Conservation (phyloP, 2,113 vertebrate genomes). For the Triplophysa dalaica region DNA sequence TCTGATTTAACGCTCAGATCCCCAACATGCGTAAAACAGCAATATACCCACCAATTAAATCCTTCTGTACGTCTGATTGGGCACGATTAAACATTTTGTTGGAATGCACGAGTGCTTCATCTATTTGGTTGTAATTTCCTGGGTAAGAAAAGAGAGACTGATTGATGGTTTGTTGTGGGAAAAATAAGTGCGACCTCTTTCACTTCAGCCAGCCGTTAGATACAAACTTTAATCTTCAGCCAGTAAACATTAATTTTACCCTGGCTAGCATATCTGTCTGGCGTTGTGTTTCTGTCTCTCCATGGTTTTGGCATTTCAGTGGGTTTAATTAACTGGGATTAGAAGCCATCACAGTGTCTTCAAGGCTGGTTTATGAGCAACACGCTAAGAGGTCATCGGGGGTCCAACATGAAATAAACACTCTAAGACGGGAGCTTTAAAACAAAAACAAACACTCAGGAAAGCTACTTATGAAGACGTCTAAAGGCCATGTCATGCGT, state of each 20-base stretch:
- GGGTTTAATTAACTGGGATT: constrained; percentile 47
- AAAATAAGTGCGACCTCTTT: constrained; percentile 37
- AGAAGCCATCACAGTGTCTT: constrained; percentile 30
- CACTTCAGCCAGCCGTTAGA: constrained; percentile 5
- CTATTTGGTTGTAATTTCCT: constrained; percentile 28
- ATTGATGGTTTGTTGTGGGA: constrained; percentile 38
- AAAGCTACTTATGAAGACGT: constrained; percentile 21
- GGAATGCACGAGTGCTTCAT: constrained; percentile 23
- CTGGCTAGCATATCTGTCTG: background rate
- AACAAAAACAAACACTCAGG: constrained; percentile 31
- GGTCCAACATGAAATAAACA: constrained; percentile 37
- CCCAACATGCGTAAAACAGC: constrained; percentile 18
- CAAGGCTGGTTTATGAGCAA: constrained; percentile 39
- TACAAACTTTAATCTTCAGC: constrained; percentile 35
- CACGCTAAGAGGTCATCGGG: constrained; percentile 45
- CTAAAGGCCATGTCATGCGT: constrained; percentile 2
- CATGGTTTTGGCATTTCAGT: constrained; percentile 19
- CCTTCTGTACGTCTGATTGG: constrained; percentile 19
- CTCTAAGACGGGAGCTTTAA: constrained; percentile 24
- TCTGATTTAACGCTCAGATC: background rate
- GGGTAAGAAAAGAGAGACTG: constrained; percentile 15
- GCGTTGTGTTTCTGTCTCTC: background rate
- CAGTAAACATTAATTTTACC: constrained; percentile 40
- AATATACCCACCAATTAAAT: background rate
- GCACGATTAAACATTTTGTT: constrained; percentile 16